These are phyloP conservation scores for Phortica variegata DNA, from an alignment of 1,140 invertebrate species.

Conservation along the genomic window DNA sequence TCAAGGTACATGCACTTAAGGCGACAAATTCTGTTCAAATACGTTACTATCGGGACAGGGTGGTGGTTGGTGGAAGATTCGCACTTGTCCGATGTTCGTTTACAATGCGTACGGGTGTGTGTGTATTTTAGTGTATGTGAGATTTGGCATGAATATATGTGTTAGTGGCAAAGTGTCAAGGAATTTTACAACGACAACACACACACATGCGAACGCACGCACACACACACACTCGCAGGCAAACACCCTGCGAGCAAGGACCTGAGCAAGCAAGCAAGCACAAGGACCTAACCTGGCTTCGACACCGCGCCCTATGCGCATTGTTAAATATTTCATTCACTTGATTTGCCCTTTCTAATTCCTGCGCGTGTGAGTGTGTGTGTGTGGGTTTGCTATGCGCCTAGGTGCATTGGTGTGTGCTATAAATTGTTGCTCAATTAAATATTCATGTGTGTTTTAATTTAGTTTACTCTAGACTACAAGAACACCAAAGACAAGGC, in stretches of 20 bases:
- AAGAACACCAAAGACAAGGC: too few relatives aligned
- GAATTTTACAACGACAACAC: constrained; percentile 42
- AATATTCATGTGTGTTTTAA: constrained; percentile 19
- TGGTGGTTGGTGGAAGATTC: constrained; percentile 6
- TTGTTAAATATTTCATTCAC: constrained; percentile 39
- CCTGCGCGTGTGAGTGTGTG: not conserved
- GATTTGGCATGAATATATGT: constrained; percentile 12
- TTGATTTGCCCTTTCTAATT: constrained; percentile 23
- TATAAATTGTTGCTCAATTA: constrained; percentile 46
- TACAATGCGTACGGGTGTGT: not conserved
- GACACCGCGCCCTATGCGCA: constrained; percentile 49
- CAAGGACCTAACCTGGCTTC: constrained; percentile 19
- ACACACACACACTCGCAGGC: constrained; percentile 1
- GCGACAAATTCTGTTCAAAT: constrained; percentile 29
- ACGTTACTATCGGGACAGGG: constrained; percentile 36
- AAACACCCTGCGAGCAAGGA: not conserved
- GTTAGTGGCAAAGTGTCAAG: constrained; percentile 49
- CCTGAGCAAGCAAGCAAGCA: constrained; percentile 14
- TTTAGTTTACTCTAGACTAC: too few relatives aligned
- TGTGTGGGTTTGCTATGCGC: constrained; percentile 9
- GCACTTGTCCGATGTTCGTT: constrained; percentile 23
- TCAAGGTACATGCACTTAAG: too few relatives aligned
- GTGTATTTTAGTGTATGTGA: constrained; percentile 1
- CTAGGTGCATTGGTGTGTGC: constrained; percentile 21
- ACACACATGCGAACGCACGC: constrained; percentile 46